Percentiles rank a stretch among this genome's conserved stretches.
Conservation (phyloP, 2,888 invertebrate genomes). For the Cheilosia urbana region DNA sequence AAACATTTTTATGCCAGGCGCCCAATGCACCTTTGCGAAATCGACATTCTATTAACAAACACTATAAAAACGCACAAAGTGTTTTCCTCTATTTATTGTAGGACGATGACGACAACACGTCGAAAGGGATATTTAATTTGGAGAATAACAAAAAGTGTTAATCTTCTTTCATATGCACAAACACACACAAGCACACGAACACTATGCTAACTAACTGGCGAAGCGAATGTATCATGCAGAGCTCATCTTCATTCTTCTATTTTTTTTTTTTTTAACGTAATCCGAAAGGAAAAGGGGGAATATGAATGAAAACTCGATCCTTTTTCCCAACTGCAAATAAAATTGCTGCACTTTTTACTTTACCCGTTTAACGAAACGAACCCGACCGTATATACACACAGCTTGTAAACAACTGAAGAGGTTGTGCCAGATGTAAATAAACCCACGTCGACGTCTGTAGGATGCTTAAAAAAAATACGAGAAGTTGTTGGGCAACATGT, state of each 20-base stretch:
- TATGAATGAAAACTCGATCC: slow-evolving; percentile 71
- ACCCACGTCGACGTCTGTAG: slow-evolving; percentile 61
- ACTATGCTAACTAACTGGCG: slow-evolving; percentile 1
- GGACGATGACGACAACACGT: slow-evolving; percentile 27
- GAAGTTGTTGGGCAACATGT: slow-evolving; percentile 63
- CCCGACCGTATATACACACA: slow-evolving; percentile 63
- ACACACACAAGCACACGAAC: slow-evolving; percentile 35
- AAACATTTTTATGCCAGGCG: slow-evolving; percentile 65
- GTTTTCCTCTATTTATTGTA: slow-evolving; percentile 38
- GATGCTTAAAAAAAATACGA: slow-evolving; percentile 65
- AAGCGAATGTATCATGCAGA: slow-evolving; percentile 65
- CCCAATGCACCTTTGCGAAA: slow-evolving; percentile 50
- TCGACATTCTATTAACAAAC: slow-evolving; percentile 43
- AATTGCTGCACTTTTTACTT: slow-evolving; percentile 58
- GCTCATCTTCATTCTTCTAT: slow-evolving; percentile 53
- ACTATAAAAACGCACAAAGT: slow-evolving; percentile 57
- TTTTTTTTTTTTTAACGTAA: slow-evolving; percentile 48
- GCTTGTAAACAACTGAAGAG: slow-evolving; percentile 76
- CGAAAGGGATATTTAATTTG: slow-evolving; percentile 69
- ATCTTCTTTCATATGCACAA: slow-evolving; percentile 61
- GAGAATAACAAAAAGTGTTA: slow-evolving; percentile 58
- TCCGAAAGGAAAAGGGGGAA: slow-evolving; percentile 65
- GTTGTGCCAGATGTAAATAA: slow-evolving; percentile 74
- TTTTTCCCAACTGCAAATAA: slow-evolving; percentile 52
- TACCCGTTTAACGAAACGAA: slow-evolving; percentile 34